Evolutionary conservation across 2,113 vertebrate species (phyloP).

Genomic region (Aegithalos caudatus): DNA sequence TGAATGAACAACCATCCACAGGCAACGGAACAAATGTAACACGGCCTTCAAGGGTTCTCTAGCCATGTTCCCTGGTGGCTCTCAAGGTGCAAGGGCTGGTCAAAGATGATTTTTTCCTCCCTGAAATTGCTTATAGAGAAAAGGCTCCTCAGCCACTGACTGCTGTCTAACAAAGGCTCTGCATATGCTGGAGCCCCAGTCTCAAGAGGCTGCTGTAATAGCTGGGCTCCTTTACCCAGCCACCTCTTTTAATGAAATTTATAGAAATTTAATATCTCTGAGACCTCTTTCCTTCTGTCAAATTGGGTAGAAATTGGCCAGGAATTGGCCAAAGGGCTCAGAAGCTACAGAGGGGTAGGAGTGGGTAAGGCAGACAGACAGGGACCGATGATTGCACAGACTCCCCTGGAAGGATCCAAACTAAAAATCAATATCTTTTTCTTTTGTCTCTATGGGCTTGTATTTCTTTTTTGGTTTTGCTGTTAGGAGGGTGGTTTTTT

Average conservation of each 20-base stretch:
- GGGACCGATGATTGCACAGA: not conserved
- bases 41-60: not conserved
- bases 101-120: not conserved
- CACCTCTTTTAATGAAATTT: slow-evolving; percentile 64
- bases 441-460: not conserved
- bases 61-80: not conserved
- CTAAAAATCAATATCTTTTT: slow-evolving; percentile 41
- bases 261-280: slow-evolving; percentile 60
- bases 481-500: not conserved
- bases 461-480: not conserved
- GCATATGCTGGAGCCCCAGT: not conserved
- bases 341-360: not conserved
- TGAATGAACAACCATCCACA: slow-evolving; percentile 21
- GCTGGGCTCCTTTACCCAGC: slow-evolving; percentile 8
- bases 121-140: not conserved
- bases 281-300: slow-evolving; percentile 45
- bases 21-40: slow-evolving; percentile 49
- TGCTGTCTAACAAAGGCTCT: slow-evolving; percentile 19
- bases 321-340: slow-evolving; percentile 59
- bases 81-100: not conserved
- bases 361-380: slow-evolving; percentile 1
- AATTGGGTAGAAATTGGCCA: slow-evolving; percentile 45
- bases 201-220: slow-evolving; percentile 33
- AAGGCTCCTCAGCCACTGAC: not conserved
- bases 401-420: slow-evolving; percentile 41